Evolutionary conservation across 2,797 vertebrate genomes (phyloP).

Genomic region (Bryconaethiops microstoma): DNA sequence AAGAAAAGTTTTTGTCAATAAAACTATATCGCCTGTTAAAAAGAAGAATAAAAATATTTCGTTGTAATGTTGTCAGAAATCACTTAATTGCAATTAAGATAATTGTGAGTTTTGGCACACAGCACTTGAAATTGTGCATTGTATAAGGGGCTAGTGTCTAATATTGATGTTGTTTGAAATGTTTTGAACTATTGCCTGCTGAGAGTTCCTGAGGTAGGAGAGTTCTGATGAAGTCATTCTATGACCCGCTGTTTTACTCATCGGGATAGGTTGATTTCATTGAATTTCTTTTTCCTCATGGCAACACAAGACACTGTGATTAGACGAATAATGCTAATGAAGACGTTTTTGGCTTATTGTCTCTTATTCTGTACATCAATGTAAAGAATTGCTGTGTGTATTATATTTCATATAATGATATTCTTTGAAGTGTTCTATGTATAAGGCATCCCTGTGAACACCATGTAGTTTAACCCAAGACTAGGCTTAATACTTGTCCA

Average conservation of each 20-base stretch:
- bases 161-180: not conserved
- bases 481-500: not conserved
- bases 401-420: too few relatives aligned
- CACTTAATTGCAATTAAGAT: not conserved
- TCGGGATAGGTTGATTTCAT: slow-evolving; percentile 91
- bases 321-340: not conserved
- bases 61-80: not conserved
- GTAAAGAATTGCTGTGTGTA: too few relatives aligned
- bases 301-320: slow-evolving; percentile 24
- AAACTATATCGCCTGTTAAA: not conserved
- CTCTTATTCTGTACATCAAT: not conserved
- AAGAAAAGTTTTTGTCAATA: not conserved
- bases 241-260: slow-evolving; percentile 73
- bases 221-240: slow-evolving; percentile 87
- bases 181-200: not conserved
- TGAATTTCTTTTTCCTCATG: slow-evolving; percentile 70
- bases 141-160: not conserved
- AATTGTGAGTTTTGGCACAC: not conserved
- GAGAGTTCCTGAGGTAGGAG: slow-evolving; percentile 66
- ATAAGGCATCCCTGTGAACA: not conserved
- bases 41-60: not conserved
- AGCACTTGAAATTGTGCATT: not conserved
- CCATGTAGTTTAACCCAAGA: not conserved
- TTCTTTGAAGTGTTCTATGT: too few relatives aligned
- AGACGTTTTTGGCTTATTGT: not conserved